Conservation (phyloP, 2,797 vertebrate species). For the Chanos chanos region DNA sequence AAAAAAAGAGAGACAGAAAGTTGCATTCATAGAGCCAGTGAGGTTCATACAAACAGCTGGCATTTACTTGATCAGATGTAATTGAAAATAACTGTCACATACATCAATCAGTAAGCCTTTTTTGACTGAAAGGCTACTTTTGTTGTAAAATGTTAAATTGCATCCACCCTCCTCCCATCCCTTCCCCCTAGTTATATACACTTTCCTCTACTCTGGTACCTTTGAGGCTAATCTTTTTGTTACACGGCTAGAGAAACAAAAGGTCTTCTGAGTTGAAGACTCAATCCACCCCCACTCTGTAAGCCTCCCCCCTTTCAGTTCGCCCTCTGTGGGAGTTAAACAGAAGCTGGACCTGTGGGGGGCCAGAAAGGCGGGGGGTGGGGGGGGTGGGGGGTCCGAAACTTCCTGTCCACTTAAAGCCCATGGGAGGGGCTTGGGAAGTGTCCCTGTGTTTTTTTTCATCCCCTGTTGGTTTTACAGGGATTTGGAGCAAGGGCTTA, state of each 20-base stretch:
- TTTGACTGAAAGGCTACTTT: slow-evolving; percentile 22
- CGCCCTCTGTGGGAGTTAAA: slow-evolving; percentile 17
- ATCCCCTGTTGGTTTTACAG: slow-evolving; percentile 40
- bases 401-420: slow-evolving; percentile 45
- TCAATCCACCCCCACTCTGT: slow-evolving; percentile 19
- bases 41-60: no score
- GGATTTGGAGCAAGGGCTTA: slow-evolving; percentile 7
- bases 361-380: slow-evolving; percentile 37
- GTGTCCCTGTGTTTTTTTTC: slow-evolving; percentile 13
- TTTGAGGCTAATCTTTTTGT: slow-evolving; percentile 43
- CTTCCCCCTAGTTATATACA: slow-evolving; percentile 32
- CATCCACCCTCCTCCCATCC: no score
- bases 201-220: slow-evolving; percentile 47
- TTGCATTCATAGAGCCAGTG: no score
- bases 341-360: slow-evolving; percentile 34
- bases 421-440: slow-evolving; percentile 27
- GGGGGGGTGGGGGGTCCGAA: slow-evolving; percentile 35
- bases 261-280: slow-evolving; percentile 42
- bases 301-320: not conserved
- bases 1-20: no score
- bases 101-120: slow-evolving; percentile 8
- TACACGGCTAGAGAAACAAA: slow-evolving; percentile 43
- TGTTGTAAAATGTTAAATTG: slow-evolving; percentile 30
- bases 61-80: no score
- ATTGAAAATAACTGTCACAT: no score